Conservation (phyloP, 2,113 vertebrate genomes). For the Nothoprocta perdicaria region DNA sequence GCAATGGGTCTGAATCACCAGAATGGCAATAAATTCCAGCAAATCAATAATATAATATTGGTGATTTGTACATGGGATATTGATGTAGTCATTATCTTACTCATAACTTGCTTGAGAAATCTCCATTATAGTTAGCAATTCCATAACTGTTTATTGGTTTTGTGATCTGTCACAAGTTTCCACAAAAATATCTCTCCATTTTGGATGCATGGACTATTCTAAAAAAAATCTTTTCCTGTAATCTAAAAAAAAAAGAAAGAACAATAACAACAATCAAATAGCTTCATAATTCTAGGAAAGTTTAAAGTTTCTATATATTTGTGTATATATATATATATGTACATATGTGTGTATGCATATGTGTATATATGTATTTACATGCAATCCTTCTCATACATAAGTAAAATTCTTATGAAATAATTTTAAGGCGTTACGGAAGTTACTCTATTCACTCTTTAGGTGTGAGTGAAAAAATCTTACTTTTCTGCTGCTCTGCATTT, state of each 20-base stretch:
- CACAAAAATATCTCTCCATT: not conserved
- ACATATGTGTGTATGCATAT: too few relatives aligned
- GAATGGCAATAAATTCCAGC: slow-evolving; percentile 16
- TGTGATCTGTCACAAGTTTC: not conserved
- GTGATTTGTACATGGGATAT: slow-evolving; percentile 32
- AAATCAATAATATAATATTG: slow-evolving; percentile 47
- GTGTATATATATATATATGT: too few relatives aligned
- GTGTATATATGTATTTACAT: too few relatives aligned
- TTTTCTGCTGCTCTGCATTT: not conserved
- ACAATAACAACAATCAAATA: not conserved
- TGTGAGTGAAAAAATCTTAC: not conserved
- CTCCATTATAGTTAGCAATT: not conserved
- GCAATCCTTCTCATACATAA: not conserved
- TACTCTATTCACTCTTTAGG: not conserved
- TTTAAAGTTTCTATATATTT: too few relatives aligned
- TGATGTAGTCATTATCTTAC: not conserved
- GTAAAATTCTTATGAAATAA: not conserved
- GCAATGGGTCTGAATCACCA: not conserved
- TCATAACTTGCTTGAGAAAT: slow-evolving; percentile 5
- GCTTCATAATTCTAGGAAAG: not conserved
- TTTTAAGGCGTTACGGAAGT: not conserved
- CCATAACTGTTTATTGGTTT: not conserved
- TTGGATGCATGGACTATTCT: not conserved
- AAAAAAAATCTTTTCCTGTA: not conserved
- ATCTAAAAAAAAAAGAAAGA: not conserved